These are phyloP conservation scores for Synanthedon andrenaeformis DNA, from an alignment of 2,888 invertebrate species.

Conservation along the genomic window DNA sequence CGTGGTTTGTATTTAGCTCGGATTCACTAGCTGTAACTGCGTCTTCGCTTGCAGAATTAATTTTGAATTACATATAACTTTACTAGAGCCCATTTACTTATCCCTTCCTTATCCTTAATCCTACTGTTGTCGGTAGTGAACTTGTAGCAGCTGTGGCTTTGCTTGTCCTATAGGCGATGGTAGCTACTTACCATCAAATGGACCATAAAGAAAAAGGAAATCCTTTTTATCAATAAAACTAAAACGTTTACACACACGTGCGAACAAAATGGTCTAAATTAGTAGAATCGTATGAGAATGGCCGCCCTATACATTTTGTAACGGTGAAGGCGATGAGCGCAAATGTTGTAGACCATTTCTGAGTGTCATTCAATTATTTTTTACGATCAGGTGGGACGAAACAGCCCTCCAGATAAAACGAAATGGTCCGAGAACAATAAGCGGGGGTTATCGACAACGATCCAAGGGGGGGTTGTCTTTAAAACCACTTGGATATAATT, in stretches of 20 bases:
- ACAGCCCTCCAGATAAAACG: constrained; percentile 45
- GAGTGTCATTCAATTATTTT: constrained; percentile 62
- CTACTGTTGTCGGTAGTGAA: too few relatives aligned
- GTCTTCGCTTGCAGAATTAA: background rate
- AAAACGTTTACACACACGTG: too few relatives aligned
- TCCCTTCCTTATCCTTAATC: too few relatives aligned
- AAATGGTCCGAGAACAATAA: constrained; percentile 14
- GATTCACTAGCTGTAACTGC: background rate
- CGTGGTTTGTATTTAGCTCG: background rate
- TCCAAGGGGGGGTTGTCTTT: background rate
- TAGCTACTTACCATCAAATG: too few relatives aligned
- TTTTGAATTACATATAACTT: background rate
- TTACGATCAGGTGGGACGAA: constrained; percentile 58
- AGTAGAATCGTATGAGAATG: background rate
- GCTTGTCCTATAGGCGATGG: too few relatives aligned
- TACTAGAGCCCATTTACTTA: too few relatives aligned
- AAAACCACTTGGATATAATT: too few relatives aligned
- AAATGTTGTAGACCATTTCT: constrained; percentile 29
- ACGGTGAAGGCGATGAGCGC: background rate
- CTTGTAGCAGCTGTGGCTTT: too few relatives aligned
- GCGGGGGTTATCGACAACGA: constrained; percentile 8
- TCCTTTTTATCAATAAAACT: too few relatives aligned
- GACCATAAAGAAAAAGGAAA: background rate
- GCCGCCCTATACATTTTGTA: background rate
- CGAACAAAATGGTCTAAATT: background rate